A percentile compares a stretch with the other conserved stretches of the same genome.
phyloP scores from a whole-genome alignment of 2,888 invertebrate species.

The Leistus spinibarbis region DNA sequence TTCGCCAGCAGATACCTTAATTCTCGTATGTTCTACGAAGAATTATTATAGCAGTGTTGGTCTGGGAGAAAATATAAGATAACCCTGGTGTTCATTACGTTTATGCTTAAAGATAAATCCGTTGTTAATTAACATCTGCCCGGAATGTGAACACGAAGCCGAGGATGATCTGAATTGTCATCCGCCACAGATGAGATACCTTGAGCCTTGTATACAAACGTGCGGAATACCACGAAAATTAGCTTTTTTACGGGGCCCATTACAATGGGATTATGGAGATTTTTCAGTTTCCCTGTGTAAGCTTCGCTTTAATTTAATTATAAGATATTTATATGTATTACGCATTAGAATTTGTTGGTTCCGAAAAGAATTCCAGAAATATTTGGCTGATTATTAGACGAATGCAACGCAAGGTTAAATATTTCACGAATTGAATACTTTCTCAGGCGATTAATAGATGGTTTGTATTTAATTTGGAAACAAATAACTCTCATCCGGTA shows the following conservation, averaged over 20 bases:
- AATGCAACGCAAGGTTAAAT: neutral
- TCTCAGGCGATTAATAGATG: neutral
- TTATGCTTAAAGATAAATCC: conserved; percentile 29
- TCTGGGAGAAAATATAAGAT: conserved; percentile 32
- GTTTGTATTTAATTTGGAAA: neutral
- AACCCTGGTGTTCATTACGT: conserved; percentile 33
- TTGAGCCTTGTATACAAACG: neutral
- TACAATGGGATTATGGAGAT: neutral
- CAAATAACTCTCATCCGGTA: neutral
- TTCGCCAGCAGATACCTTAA: too few relatives aligned
- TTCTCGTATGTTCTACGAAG: neutral
- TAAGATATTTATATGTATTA: neutral
- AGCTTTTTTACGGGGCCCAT: neutral
- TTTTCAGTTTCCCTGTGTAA: neutral
- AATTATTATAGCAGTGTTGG: neutral
- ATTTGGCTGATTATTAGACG: too few relatives aligned
- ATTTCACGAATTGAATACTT: neutral
- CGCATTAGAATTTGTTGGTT: too few relatives aligned
- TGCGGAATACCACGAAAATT: neutral
- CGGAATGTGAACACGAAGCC: conserved; percentile 7
- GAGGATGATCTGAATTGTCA: conserved; percentile 2
- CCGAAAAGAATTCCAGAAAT: too few relatives aligned
- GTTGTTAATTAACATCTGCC: conserved; percentile 34
- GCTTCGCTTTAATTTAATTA: neutral
- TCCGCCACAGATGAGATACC: neutral